Base-by-base conservation (phyloP, 2,797 vertebrate species). In the Pangasius mekongensis region DNA sequence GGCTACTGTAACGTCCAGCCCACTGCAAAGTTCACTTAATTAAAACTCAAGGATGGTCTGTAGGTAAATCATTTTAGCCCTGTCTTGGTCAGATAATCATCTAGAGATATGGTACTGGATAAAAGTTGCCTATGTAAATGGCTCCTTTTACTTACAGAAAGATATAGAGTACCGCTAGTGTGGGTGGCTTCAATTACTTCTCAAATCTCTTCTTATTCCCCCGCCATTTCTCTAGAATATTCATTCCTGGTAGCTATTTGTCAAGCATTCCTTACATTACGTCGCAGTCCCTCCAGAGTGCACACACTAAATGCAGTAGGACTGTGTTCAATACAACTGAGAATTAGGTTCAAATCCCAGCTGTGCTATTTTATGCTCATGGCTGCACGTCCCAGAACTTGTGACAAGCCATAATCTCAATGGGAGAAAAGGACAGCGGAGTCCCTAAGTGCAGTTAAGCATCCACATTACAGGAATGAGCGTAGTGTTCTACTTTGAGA, bases 111-210 rank as follows among this genome's bases (percentile, higher is more conserved):
- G 39, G n/a, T 14, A 64, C 22, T 66, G 43, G 1, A 67, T 52
- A 78, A 47, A 90, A 54, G 36, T 39, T 76, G 64, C 36, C 33
- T n/a, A 39, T n/a, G 60, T 67, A 54, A 67, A 56, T 54, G 9
- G 20, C 33, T 76, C 62, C 10, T 62, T 77, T 88, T 78, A 80
- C 36, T 86, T 74, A 43, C 16, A 82, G 39, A 78, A 73, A 52
- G 2, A 74, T 39, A 30, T 22, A 82, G 5, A 52, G 11, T 82
- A 52, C 16, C 33, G 5, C 30, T 54, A 14, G 18, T 54, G 24
- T n/a, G 24, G 11, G 8, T 84, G 69, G 47, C 24, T 88, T 88
- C 18, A 47, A 47, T 64, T 74, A 81, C 64, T 39, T 74, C 5
- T 52, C 14, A 54, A 30, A 81, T 54, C 22, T 60, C 27, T 62